Percentiles rank a stretch among this genome's conserved stretches.
Evolutionary conservation across 2,797 vertebrate genomes (phyloP).

Genomic region (Chelmon rostratus): DNA sequence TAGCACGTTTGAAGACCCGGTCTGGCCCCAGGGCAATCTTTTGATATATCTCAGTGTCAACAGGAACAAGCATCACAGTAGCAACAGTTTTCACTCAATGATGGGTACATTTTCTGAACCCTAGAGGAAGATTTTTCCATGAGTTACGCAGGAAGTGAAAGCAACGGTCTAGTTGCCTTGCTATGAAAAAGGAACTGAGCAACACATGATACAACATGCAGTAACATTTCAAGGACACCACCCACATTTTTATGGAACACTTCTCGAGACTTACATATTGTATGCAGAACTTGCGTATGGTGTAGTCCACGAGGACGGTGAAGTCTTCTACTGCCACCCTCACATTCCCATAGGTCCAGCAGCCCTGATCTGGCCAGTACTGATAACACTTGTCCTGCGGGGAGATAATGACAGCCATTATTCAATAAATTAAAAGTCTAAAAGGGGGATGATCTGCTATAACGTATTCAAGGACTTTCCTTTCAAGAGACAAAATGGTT

Average conservation of each 20-base stretch:
- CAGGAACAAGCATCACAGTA: not conserved
- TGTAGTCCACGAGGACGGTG: conserved; percentile 95
- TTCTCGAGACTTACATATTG: conserved; percentile 87
- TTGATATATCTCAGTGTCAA: not conserved
- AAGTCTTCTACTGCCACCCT: conserved; percentile 95
- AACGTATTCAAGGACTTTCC: not conserved
- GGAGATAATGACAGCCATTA: conserved; percentile 8
- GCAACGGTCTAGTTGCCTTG: not conserved
- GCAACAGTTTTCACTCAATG: not conserved
- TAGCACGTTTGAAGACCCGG: not conserved
- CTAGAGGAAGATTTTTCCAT: not conserved
- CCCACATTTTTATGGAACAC: not conserved
- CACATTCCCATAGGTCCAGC: conserved; percentile 94
- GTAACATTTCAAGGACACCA: not conserved
- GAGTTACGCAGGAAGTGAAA: not conserved
- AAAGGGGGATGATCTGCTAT: not conserved
- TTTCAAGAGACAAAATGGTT: conserved; percentile 17
- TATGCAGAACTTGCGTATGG: conserved; percentile 96
- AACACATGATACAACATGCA: not conserved
- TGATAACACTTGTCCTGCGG: conserved; percentile 95
- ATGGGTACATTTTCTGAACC: not conserved
- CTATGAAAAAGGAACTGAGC: conserved; percentile 8
- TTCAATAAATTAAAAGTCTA: not conserved
- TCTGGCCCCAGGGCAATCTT: not conserved
- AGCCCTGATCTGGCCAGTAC: conserved; percentile 98